phyloP scores from a whole-genome alignment of 2,113 vertebrate species.

The Megaceryle torquata region DNA sequence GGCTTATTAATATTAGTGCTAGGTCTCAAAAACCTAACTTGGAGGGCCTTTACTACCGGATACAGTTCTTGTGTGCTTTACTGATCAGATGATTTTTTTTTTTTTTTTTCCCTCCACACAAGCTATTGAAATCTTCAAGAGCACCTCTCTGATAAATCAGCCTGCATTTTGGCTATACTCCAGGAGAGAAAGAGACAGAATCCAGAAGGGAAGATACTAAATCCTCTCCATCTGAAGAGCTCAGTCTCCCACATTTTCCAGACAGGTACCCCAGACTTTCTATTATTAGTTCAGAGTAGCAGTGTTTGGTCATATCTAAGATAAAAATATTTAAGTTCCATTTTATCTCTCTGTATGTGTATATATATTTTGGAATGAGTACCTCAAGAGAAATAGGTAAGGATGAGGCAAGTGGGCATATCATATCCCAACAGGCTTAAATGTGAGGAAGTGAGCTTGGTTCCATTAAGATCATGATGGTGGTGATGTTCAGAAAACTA shows the following conservation, averaged over 20 bases:
- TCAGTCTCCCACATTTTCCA: background rate
- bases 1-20: background rate
- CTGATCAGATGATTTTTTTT: background rate
- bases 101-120: background rate
- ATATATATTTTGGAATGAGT: background rate
- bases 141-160: background rate
- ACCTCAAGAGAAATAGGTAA: background rate
- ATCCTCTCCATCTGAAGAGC: background rate
- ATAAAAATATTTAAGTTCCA: background rate
- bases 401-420: background rate
- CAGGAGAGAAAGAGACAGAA: background rate
- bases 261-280: background rate
- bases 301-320: background rate
- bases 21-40: background rate
- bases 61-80: background rate
- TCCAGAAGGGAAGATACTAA: background rate
- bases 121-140: background rate
- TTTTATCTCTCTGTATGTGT: background rate
- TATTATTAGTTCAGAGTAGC: background rate
- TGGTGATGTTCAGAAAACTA: background rate
- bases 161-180: background rate
- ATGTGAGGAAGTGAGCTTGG: background rate
- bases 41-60: background rate
- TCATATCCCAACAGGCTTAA: background rate
- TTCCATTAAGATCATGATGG: background rate